These are phyloP conservation scores for Stercorarius parasiticus DNA, from an alignment of 2,113 vertebrate genomes.

Conservation along the genomic window DNA sequence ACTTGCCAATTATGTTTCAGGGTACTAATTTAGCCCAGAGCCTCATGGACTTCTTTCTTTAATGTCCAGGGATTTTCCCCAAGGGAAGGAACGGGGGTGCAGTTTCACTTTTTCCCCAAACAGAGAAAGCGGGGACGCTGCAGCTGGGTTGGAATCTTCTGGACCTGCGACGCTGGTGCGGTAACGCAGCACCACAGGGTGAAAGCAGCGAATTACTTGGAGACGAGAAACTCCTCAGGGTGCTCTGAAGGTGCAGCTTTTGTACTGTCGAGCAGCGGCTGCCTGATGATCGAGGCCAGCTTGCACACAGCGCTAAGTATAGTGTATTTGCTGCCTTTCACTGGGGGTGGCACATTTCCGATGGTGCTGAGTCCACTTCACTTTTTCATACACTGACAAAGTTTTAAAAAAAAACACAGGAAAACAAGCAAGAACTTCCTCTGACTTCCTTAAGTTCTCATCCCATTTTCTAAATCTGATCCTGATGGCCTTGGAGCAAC, in stretches of 20 bases:
- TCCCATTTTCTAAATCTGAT: background rate
- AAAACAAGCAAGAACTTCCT: rapidly evolving
- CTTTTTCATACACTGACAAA: background rate
- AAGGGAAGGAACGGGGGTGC: background rate
- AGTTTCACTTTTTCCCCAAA: background rate
- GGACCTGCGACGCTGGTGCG: background rate
- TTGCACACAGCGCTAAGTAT: rapidly evolving
- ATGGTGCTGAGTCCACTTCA: rapidly evolving
- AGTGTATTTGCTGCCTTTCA: background rate
- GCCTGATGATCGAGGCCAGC: background rate
- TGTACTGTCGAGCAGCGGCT: too few relatives aligned
- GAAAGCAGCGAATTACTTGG: background rate
- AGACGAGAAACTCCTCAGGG: background rate
- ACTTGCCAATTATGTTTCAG: too few relatives aligned
- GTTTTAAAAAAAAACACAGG: background rate
- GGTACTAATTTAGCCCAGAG: background rate
- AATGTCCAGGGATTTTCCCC: background rate
- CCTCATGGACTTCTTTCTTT: background rate
- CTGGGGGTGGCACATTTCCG: background rate
- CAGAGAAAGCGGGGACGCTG: rapidly evolving
- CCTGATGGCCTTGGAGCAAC: background rate
- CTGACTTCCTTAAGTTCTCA: background rate
- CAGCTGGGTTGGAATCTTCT: background rate
- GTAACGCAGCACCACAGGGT: too few relatives aligned
- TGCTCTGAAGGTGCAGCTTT: background rate